A percentile compares a stretch with the other conserved stretches of the same genome.
Conservation (phyloP, 2,797 vertebrate species). For the Capromys pilorides region DNA sequence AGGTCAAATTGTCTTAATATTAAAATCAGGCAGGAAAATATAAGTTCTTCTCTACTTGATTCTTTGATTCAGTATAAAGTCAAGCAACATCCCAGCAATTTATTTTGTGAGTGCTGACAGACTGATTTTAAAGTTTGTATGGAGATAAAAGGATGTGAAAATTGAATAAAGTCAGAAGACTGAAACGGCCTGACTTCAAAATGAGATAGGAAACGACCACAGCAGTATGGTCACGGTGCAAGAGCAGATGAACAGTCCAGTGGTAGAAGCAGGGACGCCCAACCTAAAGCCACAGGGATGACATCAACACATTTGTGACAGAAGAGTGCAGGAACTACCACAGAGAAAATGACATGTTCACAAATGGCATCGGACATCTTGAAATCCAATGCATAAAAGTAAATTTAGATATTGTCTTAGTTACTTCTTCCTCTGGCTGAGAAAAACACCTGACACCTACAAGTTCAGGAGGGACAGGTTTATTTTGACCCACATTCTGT, state of each 20-base stretch:
- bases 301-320: background rate
- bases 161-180: background rate
- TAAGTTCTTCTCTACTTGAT: background rate
- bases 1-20: background rate
- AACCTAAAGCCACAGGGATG: background rate
- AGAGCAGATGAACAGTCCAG: background rate
- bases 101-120: background rate
- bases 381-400: background rate
- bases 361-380: background rate
- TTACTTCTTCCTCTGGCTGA: background rate
- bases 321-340: background rate
- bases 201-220: background rate
- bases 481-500: background rate
- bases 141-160: background rate
- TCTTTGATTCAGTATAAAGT: background rate
- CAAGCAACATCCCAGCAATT: background rate
- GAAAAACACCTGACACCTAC: background rate
- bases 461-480: background rate
- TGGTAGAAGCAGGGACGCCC: background rate
- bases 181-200: background rate
- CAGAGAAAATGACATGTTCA: background rate
- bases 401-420: background rate
- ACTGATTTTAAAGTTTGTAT: background rate
- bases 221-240: background rate
- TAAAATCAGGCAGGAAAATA: background rate